Evolutionary conservation across 2,797 vertebrate genomes (phyloP).

Genomic region (Pagetopsis macropterus): DNA sequence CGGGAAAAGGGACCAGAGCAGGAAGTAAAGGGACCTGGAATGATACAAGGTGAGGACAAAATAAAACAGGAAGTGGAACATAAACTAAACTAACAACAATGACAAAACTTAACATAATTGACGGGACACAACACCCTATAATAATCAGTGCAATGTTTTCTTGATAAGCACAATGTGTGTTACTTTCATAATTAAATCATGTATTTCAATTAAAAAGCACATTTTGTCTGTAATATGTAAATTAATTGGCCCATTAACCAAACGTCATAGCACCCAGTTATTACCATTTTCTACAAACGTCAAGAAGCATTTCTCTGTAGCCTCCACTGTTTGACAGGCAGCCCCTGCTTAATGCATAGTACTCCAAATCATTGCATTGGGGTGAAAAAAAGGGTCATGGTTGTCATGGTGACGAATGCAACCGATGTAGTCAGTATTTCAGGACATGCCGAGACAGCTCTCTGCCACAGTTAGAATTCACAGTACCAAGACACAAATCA

Average conservation of each 20-base stretch:
- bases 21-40: too few species aligned
- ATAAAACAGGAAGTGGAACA: too few species aligned
- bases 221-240: not conserved
- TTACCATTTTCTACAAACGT: not conserved
- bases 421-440: conserved; percentile 40
- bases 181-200: not conserved
- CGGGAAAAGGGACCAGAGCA: too few species aligned
- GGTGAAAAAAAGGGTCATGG: conserved; percentile 17
- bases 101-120: too few species aligned
- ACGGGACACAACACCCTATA: too few species aligned
- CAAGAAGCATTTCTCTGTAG: not conserved
- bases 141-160: not conserved
- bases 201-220: not conserved
- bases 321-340: conserved; percentile 23
- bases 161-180: not conserved
- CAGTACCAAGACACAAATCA: conserved; percentile 58
- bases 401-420: conserved; percentile 61
- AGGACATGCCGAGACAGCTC: conserved; percentile 33
- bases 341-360: conserved; percentile 15
- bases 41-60: too few species aligned
- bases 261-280: not conserved
- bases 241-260: not conserved
- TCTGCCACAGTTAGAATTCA: conserved; percentile 46
- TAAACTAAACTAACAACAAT: too few species aligned
- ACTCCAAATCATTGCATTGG: conserved; percentile 18